Percentiles rank a stretch among this genome's conserved stretches.
Conservation (phyloP, 2,113 vertebrate genomes). For the Rhea americana region DNA sequence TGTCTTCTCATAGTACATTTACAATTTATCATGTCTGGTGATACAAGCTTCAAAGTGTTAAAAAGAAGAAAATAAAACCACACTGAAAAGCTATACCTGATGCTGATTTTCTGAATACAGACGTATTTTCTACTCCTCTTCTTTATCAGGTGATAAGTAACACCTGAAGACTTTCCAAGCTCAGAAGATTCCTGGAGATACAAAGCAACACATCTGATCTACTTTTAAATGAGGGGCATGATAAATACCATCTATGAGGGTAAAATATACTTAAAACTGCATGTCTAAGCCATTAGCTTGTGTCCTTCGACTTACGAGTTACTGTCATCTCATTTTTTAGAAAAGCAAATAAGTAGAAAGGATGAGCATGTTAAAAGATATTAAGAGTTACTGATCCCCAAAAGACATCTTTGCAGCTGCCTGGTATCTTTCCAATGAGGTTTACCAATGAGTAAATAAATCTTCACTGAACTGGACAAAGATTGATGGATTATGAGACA, state of each 20-base stretch:
- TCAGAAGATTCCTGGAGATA: not conserved
- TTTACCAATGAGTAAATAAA: not conserved
- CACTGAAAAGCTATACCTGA: not conserved
- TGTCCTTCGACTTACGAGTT: not conserved
- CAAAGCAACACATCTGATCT: not conserved
- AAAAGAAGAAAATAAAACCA: not conserved
- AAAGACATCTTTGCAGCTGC: not conserved
- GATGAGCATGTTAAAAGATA: not conserved
- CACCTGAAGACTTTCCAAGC: not conserved
- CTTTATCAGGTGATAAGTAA: not conserved
- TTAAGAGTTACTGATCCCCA: not conserved
- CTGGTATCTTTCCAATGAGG: not conserved
- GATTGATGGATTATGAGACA: not conserved
- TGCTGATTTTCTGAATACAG: not conserved
- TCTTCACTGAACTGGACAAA: not conserved
- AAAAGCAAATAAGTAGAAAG: not conserved
- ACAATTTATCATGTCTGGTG: not conserved
- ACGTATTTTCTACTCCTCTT: not conserved
- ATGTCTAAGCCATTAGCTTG: not conserved
- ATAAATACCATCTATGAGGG: not conserved
- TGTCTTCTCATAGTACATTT: not conserved
- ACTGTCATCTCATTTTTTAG: not conserved
- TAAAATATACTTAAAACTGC: not conserved
- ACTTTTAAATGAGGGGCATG: not conserved
- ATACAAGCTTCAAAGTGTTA: not conserved